Conservation (phyloP, 2,888 invertebrate genomes). For the Hydrotaea cyrtoneurina region DNA sequence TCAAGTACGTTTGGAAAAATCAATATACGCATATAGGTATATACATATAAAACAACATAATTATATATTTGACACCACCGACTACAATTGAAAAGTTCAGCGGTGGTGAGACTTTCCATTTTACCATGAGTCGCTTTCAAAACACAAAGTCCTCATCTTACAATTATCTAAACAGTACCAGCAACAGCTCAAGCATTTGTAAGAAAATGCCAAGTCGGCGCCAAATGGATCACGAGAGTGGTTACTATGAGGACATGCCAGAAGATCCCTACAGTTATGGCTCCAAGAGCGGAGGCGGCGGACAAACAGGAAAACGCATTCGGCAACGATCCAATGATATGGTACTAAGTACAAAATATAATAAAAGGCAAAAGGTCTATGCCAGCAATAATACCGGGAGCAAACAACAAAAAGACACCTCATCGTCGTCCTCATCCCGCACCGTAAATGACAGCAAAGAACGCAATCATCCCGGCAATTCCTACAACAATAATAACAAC, state of each 20-base stretch:
- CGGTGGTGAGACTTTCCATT: not conserved
- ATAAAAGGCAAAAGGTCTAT: slow-evolving; percentile 63
- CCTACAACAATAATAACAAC: slow-evolving; percentile 36
- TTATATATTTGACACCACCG: not conserved
- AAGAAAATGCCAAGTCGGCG: slow-evolving; percentile 84
- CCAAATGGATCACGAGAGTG: slow-evolving; percentile 89
- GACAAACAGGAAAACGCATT: slow-evolving; percentile 64
- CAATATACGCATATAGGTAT: not conserved
- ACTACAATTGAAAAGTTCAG: not conserved
- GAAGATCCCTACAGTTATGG: slow-evolving; percentile 63
- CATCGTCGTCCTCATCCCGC: slow-evolving; percentile 18
- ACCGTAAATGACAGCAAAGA: slow-evolving; percentile 21
- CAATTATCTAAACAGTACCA: slow-evolving; percentile 8
- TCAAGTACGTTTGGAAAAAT: no score
- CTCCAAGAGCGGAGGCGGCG: slow-evolving; percentile 30
- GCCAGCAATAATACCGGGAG: not conserved
- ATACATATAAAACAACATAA: not conserved
- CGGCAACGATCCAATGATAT: slow-evolving; percentile 56
- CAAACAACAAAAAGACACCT: slow-evolving; percentile 41
- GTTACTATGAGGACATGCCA: slow-evolving; percentile 85
- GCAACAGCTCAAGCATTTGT: slow-evolving; percentile 35
- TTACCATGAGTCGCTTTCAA: slow-evolving; percentile 69
- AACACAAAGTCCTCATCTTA: slow-evolving; percentile 46
- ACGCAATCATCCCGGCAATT: slow-evolving; percentile 39
- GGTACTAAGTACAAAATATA: slow-evolving; percentile 36